Conservation (phyloP, 2,888 invertebrate genomes). For the Eupithecia centaureata region DNA sequence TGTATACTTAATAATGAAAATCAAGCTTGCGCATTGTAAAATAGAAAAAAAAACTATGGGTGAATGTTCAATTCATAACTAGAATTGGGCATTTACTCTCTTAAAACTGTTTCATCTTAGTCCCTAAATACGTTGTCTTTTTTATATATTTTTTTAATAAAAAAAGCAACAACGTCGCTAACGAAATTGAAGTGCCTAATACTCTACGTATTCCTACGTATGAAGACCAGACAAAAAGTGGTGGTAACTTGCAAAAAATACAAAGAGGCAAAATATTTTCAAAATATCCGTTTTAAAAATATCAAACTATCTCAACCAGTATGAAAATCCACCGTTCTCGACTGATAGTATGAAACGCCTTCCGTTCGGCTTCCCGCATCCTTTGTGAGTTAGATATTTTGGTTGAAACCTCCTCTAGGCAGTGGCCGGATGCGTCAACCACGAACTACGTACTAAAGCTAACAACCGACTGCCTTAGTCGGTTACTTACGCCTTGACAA, state of each 20-base stretch:
- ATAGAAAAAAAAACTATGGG: too few species aligned
- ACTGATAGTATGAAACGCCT: constrained; percentile 42
- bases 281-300: constrained; percentile 1
- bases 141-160: too few species aligned
- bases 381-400: constrained; percentile 58
- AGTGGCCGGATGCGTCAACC: constrained; percentile 59
- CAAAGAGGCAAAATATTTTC: constrained; percentile 1
- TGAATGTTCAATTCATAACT: too few species aligned
- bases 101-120: too few species aligned
- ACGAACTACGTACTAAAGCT: constrained; percentile 42
- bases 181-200: too few species aligned
- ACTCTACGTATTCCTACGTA: not conserved
- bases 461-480: not conserved
- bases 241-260: not conserved
- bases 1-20: too few species aligned
- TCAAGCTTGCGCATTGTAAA: too few species aligned
- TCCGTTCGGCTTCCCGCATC: constrained; percentile 59
- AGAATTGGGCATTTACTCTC: too few species aligned
- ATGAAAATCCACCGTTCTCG: constrained; percentile 30
- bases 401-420: constrained; percentile 50
- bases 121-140: too few species aligned
- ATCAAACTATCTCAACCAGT: constrained; percentile 17
- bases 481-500: not conserved
- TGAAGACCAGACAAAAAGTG: too few species aligned
- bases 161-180: too few species aligned